Conservation (phyloP, 1,140 invertebrate genomes). For the Globodera rostochiensis region DNA sequence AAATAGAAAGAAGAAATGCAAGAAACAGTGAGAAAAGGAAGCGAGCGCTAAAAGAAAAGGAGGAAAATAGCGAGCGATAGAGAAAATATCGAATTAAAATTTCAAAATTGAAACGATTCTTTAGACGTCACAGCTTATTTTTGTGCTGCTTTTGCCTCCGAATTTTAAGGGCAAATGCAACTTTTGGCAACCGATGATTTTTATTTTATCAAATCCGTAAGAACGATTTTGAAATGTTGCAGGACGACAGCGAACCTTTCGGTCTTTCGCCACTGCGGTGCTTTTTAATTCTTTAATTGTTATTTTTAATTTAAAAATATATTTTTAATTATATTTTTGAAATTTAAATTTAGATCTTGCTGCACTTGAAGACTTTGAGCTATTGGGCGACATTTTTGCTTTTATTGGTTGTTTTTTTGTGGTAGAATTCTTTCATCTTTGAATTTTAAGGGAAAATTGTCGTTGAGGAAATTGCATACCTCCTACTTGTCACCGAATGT, state of each 20-base stretch:
- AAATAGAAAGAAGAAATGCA: neutral
- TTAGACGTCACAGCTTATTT: neutral
- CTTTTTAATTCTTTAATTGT: constrained; percentile 13
- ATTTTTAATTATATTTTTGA: neutral
- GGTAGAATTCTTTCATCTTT: neutral
- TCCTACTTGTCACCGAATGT: constrained; percentile 38
- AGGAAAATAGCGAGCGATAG: neutral
- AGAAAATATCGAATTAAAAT: neutral
- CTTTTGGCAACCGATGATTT: constrained; percentile 37
- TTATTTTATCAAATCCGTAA: constrained; percentile 46
- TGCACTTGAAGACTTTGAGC: constrained; percentile 40
- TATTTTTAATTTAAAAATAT: neutral
- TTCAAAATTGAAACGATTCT: neutral
- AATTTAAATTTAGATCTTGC: constrained; percentile 41
- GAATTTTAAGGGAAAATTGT: constrained; percentile 19
- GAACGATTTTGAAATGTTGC: constrained; percentile 46
- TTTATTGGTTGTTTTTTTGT: constrained; percentile 40
- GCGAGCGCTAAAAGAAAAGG: no score
- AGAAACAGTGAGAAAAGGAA: neutral
- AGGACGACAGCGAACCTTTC: constrained; percentile 38
- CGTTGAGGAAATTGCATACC: constrained; percentile 34
- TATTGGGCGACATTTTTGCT: constrained; percentile 40
- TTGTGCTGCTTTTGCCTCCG: neutral
- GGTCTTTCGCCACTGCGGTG: constrained; percentile 43
- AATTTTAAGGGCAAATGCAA: constrained; percentile 37